Percentiles rank a stretch among this genome's conserved stretches.
Evolutionary conservation across 2,888 invertebrate genomes (phyloP).

Genomic region (Drosophila atripex): DNA sequence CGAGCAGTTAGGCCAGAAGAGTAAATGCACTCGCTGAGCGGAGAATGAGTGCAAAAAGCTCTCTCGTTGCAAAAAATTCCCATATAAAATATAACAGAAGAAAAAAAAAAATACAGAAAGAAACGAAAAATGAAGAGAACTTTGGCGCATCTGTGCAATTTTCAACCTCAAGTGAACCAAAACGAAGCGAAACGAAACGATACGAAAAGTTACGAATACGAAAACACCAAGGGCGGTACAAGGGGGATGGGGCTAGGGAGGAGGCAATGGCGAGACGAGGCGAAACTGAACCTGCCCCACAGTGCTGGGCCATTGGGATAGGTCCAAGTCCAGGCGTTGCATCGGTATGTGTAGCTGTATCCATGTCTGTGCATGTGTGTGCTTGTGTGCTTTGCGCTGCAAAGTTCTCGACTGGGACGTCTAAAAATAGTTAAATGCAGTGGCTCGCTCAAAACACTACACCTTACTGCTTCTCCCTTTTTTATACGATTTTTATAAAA

Average conservation of each 20-base stretch:
- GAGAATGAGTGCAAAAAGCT: conserved; percentile 20
- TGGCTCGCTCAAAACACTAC: conserved; percentile 49
- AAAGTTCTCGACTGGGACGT: conserved; percentile 38
- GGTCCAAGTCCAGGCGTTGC: conserved; percentile 38
- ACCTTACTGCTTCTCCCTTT: neutral
- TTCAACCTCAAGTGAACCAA: conserved; percentile 40
- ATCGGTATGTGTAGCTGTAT: conserved; percentile 1
- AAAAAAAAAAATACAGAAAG: conserved; percentile 21
- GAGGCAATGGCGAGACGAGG: neutral
- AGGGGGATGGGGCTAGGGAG: neutral
- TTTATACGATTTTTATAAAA: neutral
- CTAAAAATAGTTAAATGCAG: conserved; percentile 69
- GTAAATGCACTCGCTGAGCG: neutral
- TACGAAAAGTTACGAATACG: conserved; percentile 2
- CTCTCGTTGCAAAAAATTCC: conserved; percentile 27
- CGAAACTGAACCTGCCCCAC: conserved; percentile 63
- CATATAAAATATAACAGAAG: conserved; percentile 23
- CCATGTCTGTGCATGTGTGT: neutral
- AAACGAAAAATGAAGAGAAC: conserved; percentile 47
- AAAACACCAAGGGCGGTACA: conserved; percentile 1
- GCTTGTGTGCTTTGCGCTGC: conserved; percentile 8
- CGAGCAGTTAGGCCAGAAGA: conserved; percentile 22
- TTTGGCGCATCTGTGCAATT: conserved; percentile 43
- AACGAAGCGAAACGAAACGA: conserved; percentile 8
- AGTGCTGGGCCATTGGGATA: conserved; percentile 63